A percentile compares a stretch with the other conserved stretches of the same genome.
Evolutionary conservation across 2,888 invertebrate genomes (phyloP).

Genomic region (Orthosia gracilis): DNA sequence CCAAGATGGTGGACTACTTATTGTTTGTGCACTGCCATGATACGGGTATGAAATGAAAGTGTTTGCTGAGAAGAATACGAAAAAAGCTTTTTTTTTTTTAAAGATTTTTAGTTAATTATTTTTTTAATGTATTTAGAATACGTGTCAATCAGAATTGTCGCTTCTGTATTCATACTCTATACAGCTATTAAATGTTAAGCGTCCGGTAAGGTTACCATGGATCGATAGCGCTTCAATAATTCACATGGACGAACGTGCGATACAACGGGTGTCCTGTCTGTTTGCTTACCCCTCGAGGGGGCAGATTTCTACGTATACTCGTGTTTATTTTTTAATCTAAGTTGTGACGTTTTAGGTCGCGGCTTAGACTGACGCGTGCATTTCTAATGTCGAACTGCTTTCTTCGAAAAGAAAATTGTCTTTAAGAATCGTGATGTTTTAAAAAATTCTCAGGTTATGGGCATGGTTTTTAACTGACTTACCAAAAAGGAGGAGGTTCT

Average conservation of each 20-base stretch:
- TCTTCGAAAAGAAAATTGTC: not conserved
- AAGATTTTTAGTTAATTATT: too few relatives aligned
- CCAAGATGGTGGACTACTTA: too few relatives aligned
- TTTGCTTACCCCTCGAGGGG: slow-evolving; percentile 8
- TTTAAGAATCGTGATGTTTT: not conserved
- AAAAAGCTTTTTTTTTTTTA: too few relatives aligned
- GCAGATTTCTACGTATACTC: slow-evolving; percentile 11
- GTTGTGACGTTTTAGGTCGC: not conserved
- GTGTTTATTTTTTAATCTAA: slow-evolving; percentile 32
- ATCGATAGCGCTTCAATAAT: slow-evolving; percentile 52
- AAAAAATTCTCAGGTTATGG: too few relatives aligned
- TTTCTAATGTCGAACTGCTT: slow-evolving; percentile 10
- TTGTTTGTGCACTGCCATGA: too few relatives aligned
- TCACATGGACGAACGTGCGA: slow-evolving; percentile 41
- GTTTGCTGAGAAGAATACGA: too few relatives aligned
- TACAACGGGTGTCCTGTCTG: slow-evolving; percentile 14
- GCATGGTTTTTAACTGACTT: too few relatives aligned
- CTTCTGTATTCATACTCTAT: not conserved
- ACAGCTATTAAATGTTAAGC: not conserved
- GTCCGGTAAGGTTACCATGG: slow-evolving; percentile 20
- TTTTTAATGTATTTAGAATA: too few relatives aligned
- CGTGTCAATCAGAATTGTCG: slow-evolving; percentile 5
- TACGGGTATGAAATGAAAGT: too few relatives aligned
- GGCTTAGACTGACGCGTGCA: too few relatives aligned
- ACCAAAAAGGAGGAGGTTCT: too few relatives aligned